A percentile compares a stretch with the other conserved stretches of the same genome.
These are phyloP conservation scores for Synergus japonicus DNA, from an alignment of 2,888 invertebrate genomes.

Conservation along the genomic window DNA sequence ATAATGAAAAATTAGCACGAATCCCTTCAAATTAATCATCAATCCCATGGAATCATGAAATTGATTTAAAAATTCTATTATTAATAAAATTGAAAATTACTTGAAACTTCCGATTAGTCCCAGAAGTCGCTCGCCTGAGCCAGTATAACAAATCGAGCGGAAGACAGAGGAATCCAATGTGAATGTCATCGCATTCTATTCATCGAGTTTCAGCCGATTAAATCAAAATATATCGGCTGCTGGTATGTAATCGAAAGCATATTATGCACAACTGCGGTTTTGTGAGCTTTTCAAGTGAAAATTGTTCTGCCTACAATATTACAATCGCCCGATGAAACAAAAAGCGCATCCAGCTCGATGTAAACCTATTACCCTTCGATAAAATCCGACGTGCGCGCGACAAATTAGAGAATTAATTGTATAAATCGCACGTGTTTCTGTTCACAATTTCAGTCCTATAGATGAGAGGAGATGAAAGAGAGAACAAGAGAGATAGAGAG, in stretches of 20 bases:
- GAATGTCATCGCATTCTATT: not conserved
- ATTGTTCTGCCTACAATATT: constrained; percentile 30
- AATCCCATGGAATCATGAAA: too few relatives aligned
- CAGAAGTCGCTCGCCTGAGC: not conserved
- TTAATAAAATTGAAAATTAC: not conserved
- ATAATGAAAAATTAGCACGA: too few relatives aligned
- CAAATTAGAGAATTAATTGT: constrained; percentile 74
- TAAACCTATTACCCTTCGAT: constrained; percentile 65
- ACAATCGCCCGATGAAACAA: constrained; percentile 32
- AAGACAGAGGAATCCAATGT: not conserved
- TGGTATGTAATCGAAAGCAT: constrained; percentile 50
- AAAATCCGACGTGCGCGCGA: constrained; percentile 70
- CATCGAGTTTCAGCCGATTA: constrained; percentile 29
- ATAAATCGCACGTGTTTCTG: constrained; percentile 65
- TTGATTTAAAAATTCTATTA: too few relatives aligned
- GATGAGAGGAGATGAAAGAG: constrained; percentile 12
- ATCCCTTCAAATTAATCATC: too few relatives aligned
- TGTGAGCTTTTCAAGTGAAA: constrained; percentile 40
- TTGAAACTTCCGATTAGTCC: not conserved
- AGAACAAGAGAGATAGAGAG: constrained; percentile 30
- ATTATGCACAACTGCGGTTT: constrained; percentile 47
- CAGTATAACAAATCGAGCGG: not conserved
- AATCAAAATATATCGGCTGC: constrained; percentile 45
- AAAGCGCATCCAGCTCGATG: constrained; percentile 55
- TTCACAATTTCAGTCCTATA: constrained; percentile 5